Percentiles rank a stretch among this genome's conserved stretches.
Conservation (phyloP, 2,888 invertebrate species). For the Xestia xanthographa region DNA sequence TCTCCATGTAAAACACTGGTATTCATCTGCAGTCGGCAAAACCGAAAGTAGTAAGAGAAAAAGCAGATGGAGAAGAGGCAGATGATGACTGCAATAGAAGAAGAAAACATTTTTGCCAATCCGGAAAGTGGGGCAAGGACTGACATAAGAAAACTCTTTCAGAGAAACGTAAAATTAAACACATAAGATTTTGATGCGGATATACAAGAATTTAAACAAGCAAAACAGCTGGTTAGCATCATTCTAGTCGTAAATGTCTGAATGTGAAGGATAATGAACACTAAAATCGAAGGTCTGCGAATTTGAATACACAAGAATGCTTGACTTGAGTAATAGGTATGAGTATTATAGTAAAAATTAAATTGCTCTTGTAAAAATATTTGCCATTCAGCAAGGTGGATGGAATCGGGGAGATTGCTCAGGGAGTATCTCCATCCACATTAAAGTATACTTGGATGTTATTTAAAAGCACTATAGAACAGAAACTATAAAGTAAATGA, state of each 20-base stretch:
- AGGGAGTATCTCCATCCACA: neutral
- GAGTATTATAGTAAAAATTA: neutral
- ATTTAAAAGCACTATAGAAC: neutral
- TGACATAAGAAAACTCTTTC: neutral
- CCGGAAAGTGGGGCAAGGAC: neutral
- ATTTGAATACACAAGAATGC: neutral
- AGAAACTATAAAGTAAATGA: neutral
- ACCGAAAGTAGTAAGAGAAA: neutral
- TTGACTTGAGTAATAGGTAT: neutral
- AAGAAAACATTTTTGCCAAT: neutral
- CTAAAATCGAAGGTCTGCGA: constrained; percentile 24
- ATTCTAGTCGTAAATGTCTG: constrained; percentile 37
- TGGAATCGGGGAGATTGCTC: neutral
- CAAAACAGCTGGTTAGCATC: constrained; percentile 40
- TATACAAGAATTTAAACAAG: constrained; percentile 15
- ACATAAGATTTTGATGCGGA: constrained; percentile 1
- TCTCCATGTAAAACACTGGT: neutral
- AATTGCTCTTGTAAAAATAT: neutral
- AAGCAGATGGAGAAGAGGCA: neutral
- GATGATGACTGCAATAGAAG: neutral
- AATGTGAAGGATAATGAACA: constrained; percentile 1
- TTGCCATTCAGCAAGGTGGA: neutral
- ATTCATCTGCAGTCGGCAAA: neutral
- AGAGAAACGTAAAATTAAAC: constrained; percentile 8
- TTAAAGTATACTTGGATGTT: neutral